Conservation (phyloP, 2,797 vertebrate species). For the Furcifer pardalis region DNA sequence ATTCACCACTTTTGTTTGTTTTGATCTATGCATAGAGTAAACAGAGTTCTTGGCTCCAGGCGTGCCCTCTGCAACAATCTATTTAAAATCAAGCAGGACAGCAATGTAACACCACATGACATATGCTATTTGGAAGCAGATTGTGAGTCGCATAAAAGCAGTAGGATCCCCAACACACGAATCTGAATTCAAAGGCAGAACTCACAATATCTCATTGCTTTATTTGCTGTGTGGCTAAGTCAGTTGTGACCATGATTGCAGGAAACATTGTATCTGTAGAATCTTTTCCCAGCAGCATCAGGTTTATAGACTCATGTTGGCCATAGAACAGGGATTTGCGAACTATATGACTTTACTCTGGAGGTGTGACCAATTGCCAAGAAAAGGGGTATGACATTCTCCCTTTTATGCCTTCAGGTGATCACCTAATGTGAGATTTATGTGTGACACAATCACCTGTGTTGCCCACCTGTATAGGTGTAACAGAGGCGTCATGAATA, state of each 20-base stretch:
- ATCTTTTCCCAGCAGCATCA: neutral
- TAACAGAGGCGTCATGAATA: too few species aligned
- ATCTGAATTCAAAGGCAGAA: neutral
- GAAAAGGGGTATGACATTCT: too few species aligned
- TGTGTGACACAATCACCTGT: too few species aligned
- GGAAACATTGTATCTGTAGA: neutral
- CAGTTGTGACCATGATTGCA: neutral
- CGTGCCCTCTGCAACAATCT: neutral
- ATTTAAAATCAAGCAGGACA: conserved; percentile 5
- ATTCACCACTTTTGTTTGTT: neutral
- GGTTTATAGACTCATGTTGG: too few species aligned
- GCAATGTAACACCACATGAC: neutral
- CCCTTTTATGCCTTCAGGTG: too few species aligned
- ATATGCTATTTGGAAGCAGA: neutral
- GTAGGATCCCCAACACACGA: neutral
- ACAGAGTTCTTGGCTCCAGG: neutral
- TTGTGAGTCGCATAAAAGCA: neutral
- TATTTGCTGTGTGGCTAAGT: neutral
- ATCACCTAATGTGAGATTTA: too few species aligned
- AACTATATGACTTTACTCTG: too few species aligned
- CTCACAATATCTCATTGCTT: neutral
- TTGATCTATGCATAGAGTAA: neutral
- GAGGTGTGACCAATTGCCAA: too few species aligned
- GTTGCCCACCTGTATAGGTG: too few species aligned
- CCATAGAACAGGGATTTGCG: too few species aligned